Conservation (phyloP, 2,888 invertebrate genomes). For the Lamproptera curius region DNA sequence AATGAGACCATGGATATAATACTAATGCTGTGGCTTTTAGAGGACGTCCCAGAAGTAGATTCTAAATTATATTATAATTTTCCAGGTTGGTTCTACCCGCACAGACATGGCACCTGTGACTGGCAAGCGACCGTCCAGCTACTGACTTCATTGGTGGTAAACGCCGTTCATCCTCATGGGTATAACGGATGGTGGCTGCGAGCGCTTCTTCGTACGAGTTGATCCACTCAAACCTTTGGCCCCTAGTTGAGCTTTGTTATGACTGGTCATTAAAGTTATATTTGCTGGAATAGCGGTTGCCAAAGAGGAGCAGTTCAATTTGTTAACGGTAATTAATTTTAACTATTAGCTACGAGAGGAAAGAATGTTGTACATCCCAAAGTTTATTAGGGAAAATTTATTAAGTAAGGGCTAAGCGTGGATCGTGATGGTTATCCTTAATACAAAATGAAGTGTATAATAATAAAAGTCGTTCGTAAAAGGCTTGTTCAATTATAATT, state of each 20-base stretch:
- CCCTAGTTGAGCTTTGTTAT: constrained; percentile 51
- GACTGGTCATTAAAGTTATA: constrained; percentile 53
- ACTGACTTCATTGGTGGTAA: constrained; percentile 62
- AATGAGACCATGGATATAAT: too few relatives aligned
- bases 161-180: constrained; percentile 54
- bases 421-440: too few relatives aligned
- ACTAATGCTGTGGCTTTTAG: not conserved
- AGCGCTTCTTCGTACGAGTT: constrained; percentile 42
- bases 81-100: constrained; percentile 60
- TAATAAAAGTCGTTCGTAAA: too few relatives aligned
- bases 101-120: constrained; percentile 65
- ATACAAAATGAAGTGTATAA: too few relatives aligned
- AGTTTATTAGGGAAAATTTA: too few relatives aligned
- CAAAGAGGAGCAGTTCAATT: constrained; percentile 69
- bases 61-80: too few relatives aligned
- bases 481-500: too few relatives aligned
- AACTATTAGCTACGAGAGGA: too few relatives aligned
- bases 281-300: constrained; percentile 62
- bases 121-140: constrained; percentile 51
- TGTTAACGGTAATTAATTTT: constrained; percentile 48
- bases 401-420: too few relatives aligned
- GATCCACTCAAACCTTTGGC: constrained; percentile 53
- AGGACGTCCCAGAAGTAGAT: not conserved
- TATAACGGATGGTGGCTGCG: constrained; percentile 67
- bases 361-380: too few relatives aligned